Percentiles rank a stretch among this genome's conserved stretches.
Conservation (phyloP, 2,113 vertebrate genomes). For the Pituophis catenifer region DNA sequence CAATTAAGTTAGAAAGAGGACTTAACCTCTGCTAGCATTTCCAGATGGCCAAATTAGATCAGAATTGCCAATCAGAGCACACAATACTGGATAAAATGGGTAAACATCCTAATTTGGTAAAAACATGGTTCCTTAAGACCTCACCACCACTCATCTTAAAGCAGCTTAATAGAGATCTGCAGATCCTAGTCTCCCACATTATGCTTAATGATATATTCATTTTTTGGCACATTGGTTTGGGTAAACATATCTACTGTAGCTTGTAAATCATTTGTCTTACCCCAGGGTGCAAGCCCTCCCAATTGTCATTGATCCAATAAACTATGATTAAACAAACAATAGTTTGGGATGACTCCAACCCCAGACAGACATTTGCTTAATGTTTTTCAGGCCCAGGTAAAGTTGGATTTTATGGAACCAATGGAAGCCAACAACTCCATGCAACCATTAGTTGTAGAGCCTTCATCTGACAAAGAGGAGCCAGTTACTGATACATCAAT, state of each 20-base stretch:
- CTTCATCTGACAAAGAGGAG: fast-evolving
- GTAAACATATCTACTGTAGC: not conserved
- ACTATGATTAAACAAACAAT: not conserved
- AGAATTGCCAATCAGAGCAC: not conserved
- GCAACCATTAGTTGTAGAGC: not conserved
- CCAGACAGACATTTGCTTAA: not conserved
- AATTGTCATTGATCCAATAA: not conserved
- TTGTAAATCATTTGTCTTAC: not conserved
- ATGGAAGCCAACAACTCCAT: constrained; percentile 5
- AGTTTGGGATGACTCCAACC: not conserved
- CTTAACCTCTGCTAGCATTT: not conserved
- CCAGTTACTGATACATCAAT: fast-evolving
- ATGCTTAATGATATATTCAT: not conserved
- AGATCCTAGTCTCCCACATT: not conserved
- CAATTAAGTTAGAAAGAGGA: not conserved
- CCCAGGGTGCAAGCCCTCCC: not conserved
- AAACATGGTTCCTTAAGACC: not conserved
- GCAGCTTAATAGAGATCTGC: not conserved
- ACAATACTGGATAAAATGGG: not conserved
- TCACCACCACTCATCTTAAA: not conserved
- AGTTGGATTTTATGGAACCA: constrained; percentile 21
- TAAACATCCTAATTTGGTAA: not conserved
- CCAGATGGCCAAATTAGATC: not conserved
- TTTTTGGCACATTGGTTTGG: not conserved
- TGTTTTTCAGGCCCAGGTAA: not conserved